These are phyloP conservation scores for Pipa parva DNA, from an alignment of 2,113 vertebrate species.

Conservation along the genomic window DNA sequence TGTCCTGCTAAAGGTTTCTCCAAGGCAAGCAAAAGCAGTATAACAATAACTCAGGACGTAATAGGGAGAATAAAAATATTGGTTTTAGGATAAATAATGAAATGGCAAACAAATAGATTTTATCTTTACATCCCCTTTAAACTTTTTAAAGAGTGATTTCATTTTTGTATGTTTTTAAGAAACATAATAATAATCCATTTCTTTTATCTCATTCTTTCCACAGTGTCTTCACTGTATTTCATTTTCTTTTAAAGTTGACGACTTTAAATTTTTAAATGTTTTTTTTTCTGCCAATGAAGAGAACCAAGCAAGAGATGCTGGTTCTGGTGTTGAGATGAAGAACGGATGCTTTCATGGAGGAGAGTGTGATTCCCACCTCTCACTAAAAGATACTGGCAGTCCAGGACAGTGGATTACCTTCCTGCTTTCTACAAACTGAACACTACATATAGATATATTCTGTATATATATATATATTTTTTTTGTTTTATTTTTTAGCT, in stretches of 20 bases:
- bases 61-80: no score
- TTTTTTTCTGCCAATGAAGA: slow-evolving; percentile 58
- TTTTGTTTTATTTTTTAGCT: slow-evolving; percentile 39
- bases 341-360: slow-evolving; percentile 11
- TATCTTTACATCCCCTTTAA: no score
- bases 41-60: no score
- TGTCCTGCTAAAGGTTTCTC: no score
- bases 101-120: no score
- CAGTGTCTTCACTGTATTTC: slow-evolving; percentile 80
- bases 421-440: slow-evolving; percentile 36
- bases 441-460: slow-evolving; percentile 41
- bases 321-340: slow-evolving; percentile 24
- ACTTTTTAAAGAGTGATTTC: no score
- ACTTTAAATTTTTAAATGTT: slow-evolving; percentile 41
- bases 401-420: slow-evolving; percentile 34
- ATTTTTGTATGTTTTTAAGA: no score
- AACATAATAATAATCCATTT: no score
- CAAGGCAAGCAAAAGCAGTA: no score
- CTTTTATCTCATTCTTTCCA: slow-evolving; percentile 37
- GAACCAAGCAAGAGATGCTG: slow-evolving; percentile 47
- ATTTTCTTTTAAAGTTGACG: slow-evolving; percentile 57
- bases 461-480: slow-evolving; percentile 42
- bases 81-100: no score
- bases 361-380: background rate
- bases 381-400: slow-evolving; percentile 28